Conservation (phyloP, 1,140 invertebrate genomes). For the Panagrolaimus sp. region DNA sequence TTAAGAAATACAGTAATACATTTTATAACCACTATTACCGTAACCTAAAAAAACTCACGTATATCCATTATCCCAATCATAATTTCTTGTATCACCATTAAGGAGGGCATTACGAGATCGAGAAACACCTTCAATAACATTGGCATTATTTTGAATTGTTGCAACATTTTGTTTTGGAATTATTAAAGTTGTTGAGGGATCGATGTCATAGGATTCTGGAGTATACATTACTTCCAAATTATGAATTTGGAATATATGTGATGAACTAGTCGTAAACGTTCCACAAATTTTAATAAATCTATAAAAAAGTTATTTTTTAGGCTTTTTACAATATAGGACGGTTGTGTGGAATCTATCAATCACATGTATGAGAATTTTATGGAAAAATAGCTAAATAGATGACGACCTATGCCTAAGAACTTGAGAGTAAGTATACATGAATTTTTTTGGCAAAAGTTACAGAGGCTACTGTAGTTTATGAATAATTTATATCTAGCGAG, state of each 20-base stretch:
- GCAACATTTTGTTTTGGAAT: slow-evolving; percentile 83
- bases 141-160: slow-evolving; percentile 76
- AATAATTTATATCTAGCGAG: no score
- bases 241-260: slow-evolving; percentile 73
- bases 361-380: no score
- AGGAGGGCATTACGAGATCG: slow-evolving; percentile 84
- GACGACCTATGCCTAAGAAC: no score
- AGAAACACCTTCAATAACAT: slow-evolving; percentile 87
- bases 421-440: no score
- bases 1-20: no score
- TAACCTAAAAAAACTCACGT: no score
- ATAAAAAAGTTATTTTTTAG: slow-evolving; percentile 3
- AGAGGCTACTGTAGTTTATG: no score
- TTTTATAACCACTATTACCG: no score
- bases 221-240: slow-evolving; percentile 82
- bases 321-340: neutral
- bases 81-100: slow-evolving; percentile 85
- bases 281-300: slow-evolving; percentile 39
- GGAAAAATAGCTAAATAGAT: no score
- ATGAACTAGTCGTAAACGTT: slow-evolving; percentile 19
- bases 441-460: no score
- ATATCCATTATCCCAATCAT: slow-evolving; percentile 97
- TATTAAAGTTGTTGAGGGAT: slow-evolving; percentile 33
- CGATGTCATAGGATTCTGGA: slow-evolving; percentile 33
- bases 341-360: no score